Conservation (phyloP, 2,113 vertebrate species). For the Corythoichthys haematopterus region DNA sequence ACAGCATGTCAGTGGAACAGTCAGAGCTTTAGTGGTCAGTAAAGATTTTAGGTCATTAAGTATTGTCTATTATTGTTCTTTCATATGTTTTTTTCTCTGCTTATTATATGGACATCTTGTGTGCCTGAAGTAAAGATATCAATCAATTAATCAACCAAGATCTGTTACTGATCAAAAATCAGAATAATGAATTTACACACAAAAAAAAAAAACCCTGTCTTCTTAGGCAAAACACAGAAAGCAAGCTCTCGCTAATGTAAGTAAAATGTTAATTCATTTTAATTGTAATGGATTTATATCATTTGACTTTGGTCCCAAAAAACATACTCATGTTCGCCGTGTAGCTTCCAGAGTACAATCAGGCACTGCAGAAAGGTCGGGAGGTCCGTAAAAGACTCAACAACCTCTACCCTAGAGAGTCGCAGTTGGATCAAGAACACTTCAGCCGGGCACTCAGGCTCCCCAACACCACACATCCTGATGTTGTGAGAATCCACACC, state of each 20-base stretch:
- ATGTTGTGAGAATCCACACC: conserved; percentile 70
- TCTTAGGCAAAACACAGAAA: conserved; percentile 64
- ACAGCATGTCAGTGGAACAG: conserved; percentile 54
- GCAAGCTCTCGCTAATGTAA: conserved; percentile 61
- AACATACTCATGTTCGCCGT: neutral
- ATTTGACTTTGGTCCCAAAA: neutral
- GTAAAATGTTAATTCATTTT: conserved; percentile 23
- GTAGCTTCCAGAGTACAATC: conserved; percentile 72
- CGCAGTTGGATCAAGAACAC: conserved; percentile 73
- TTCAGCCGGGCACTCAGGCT: conserved; percentile 76
- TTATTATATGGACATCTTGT: neutral
- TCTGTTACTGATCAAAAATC: neutral
- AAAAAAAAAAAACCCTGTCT: conserved; percentile 5
- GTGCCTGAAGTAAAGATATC: no score
- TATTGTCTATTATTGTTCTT: neutral
- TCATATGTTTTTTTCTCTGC: neutral
- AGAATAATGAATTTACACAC: neutral
- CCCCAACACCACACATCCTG: conserved; percentile 85
- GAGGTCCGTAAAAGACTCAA: conserved; percentile 72
- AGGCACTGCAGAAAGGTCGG: conserved; percentile 68
- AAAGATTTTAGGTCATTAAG: neutral
- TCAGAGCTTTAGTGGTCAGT: conserved; percentile 75
- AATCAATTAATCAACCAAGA: no score
- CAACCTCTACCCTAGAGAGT: conserved; percentile 62
- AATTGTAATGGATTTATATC: neutral